phyloP scores from a whole-genome alignment of 1,140 invertebrate genomes.

The Calycopis cecrops region DNA sequence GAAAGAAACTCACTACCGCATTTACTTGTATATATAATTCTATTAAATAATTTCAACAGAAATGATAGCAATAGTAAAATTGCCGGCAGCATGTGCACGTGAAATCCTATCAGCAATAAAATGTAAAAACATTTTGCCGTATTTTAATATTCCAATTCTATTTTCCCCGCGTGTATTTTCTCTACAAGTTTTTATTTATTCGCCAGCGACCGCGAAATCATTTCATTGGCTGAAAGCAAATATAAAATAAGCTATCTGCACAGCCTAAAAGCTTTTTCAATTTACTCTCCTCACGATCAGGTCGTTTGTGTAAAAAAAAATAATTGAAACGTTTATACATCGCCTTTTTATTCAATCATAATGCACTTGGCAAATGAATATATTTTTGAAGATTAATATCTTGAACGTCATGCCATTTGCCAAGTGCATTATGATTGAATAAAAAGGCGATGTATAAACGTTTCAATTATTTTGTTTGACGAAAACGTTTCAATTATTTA shows the following conservation, averaged over 20 bases:
- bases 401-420: no score
- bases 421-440: no score
- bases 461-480: conserved; percentile 29
- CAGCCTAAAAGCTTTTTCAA: conserved; percentile 45
- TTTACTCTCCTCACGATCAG: conserved; percentile 24
- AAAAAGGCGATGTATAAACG: conserved; percentile 7
- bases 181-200: conserved; percentile 31
- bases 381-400: no score
- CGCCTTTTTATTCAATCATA: not conserved
- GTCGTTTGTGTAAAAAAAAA: conserved; percentile 24
- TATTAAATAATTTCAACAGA: not conserved
- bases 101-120: conserved; percentile 10
- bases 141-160: conserved; percentile 12
- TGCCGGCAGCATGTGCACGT: conserved; percentile 4
- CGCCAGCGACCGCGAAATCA: conserved; percentile 33
- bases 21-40: no score
- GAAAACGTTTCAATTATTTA: no score
- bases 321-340: conserved; percentile 22
- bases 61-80: conserved; percentile 1
- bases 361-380: no score
- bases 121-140: conserved; percentile 10
- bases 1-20: no score
- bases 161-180: conserved; percentile 6
- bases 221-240: conserved; percentile 36
- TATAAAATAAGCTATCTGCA: conserved; percentile 33